Conservation (phyloP, 2,888 invertebrate species). For the Perithous albicinctus region DNA sequence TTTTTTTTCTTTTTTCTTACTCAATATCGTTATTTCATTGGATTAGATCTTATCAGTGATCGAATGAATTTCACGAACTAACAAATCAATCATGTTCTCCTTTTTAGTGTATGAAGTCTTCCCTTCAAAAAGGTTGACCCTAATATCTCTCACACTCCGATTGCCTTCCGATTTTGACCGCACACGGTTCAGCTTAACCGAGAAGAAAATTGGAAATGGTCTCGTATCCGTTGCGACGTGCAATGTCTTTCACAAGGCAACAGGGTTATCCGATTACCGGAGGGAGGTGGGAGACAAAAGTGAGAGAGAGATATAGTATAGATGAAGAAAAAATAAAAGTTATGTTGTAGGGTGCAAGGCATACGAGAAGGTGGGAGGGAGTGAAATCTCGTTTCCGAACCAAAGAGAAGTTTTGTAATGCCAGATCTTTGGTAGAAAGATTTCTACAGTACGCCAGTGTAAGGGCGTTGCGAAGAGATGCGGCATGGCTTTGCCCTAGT, state of each 20-base stretch:
- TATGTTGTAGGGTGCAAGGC: slow-evolving; percentile 25
- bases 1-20: background rate
- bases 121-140: background rate
- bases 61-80: background rate
- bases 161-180: slow-evolving; percentile 67
- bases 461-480: slow-evolving; percentile 36
- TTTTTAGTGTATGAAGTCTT: background rate
- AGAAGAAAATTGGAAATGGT: slow-evolving; percentile 71
- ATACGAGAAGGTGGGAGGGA: slow-evolving; percentile 25
- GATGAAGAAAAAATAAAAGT: slow-evolving; percentile 34
- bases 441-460: slow-evolving; percentile 21
- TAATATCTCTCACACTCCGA: background rate
- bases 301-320: slow-evolving; percentile 6
- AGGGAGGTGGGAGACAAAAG: slow-evolving; percentile 30
- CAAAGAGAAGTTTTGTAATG: slow-evolving; percentile 36
- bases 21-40: background rate
- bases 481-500: slow-evolving; percentile 66
- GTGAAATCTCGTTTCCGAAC: slow-evolving; percentile 17
- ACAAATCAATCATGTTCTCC: background rate
- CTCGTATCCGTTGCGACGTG: slow-evolving; percentile 61
- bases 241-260: slow-evolving; percentile 51
- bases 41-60: too few species aligned
- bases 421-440: slow-evolving; percentile 24
- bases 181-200: slow-evolving; percentile 70
- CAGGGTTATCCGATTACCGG: slow-evolving; percentile 55